Base-by-base conservation (phyloP, 2,888 invertebrate species). In the Ditylenchus weischeri region DNA sequence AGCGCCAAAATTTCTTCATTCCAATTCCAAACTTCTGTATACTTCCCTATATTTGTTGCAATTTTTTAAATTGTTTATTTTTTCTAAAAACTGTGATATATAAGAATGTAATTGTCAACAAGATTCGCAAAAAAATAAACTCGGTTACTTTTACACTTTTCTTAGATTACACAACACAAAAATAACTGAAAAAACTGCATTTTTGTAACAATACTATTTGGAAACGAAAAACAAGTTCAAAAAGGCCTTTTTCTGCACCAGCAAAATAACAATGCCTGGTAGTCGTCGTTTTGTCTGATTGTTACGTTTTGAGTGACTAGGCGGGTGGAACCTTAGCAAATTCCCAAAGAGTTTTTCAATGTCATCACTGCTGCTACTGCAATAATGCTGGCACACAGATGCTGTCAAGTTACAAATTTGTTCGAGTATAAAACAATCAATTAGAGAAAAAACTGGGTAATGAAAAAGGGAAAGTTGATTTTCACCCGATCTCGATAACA, bases 401-500 rank as follows among this genome's bases (percentile, higher is more conserved):
- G 19, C 8, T 48, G 49, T 60, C 35, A 35, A 60, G 29, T 48
- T 47, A 21, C 43, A 35, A 35, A 23, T 60, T 58, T 8, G 19
- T 38, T 18, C 8, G 21, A 21, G 19, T 43, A 36, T 47, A 29
- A 60, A 60, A 48, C 60, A 60, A 60, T 60, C 15, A 35, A 60
- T 23, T 23, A 60, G 15, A 60, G n/a, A 63, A 63, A 21, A 29
- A 5, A 63, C n/a, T 35, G 61, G 43, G 19, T 43, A 60, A 43
- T 13, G 57, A 15, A 59, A 61, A 47, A 36, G 19, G 15, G 11
- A 59, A 21, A 36, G 36, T 19, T 43, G 19, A 19, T 11, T 19
- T 59, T 50, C 21, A 54, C 38, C 36, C 50, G 57, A 18, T 64
- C 62, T 29, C 48, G n/a, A 61, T 35, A 59, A 11, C 5, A 35